A percentile compares a stretch with the other conserved stretches of the same genome.
Conservation (phyloP, 2,888 invertebrate genomes). For the Polymixis flavicincta region DNA sequence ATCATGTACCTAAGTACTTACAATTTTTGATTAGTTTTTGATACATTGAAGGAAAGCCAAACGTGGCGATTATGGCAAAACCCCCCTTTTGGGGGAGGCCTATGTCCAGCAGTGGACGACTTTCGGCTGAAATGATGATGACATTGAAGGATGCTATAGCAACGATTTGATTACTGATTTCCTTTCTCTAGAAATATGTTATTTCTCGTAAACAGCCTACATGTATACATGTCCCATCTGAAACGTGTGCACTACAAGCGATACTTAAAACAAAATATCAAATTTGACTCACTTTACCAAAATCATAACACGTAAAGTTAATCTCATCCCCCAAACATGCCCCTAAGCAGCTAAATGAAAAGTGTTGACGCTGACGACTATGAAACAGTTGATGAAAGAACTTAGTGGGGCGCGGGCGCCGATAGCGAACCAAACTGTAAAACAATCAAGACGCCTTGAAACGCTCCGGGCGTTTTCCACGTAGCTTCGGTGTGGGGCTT, state of each 20-base stretch:
- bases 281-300: not conserved
- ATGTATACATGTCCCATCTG: too few relatives aligned
- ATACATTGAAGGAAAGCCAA: too few relatives aligned
- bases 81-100: too few relatives aligned
- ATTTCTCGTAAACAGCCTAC: too few relatives aligned
- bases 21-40: too few relatives aligned
- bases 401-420: constrained; percentile 34
- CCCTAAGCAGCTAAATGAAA: constrained; percentile 17
- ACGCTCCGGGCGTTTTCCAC: constrained; percentile 68
- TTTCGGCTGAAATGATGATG: too few relatives aligned
- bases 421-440: constrained; percentile 66
- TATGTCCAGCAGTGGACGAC: too few relatives aligned
- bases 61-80: too few relatives aligned
- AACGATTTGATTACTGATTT: too few relatives aligned
- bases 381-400: constrained; percentile 59
- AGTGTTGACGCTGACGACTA: constrained; percentile 24
- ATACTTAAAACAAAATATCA: not conserved
- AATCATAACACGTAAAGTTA: constrained; percentile 8
- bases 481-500: constrained; percentile 62
- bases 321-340: not conserved
- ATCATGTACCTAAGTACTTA: too few relatives aligned
- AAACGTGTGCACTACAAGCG: not conserved
- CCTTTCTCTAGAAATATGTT: too few relatives aligned
- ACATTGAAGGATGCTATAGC: too few relatives aligned
- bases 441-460: constrained; percentile 74